Base-by-base conservation (phyloP, 2,113 vertebrate genomes). In the Seriola rivoliana region DNA sequence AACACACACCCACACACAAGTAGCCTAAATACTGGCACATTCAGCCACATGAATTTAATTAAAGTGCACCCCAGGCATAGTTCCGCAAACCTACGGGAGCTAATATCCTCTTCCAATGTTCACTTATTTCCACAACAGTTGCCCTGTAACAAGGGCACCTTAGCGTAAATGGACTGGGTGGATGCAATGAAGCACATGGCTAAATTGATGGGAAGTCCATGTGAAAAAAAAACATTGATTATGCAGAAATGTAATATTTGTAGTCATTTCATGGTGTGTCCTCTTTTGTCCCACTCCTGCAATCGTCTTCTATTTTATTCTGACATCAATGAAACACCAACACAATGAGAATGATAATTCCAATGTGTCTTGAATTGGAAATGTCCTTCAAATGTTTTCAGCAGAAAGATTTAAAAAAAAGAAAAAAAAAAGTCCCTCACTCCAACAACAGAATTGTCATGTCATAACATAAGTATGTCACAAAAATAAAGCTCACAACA, bases 41-140 rank as follows among this genome's bases (percentile, higher is more conserved):
- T 48, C 58, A 89, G 59, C 40, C 74, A 72, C 54, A 76, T 75
- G 44, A 63, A 69, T 70, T 25, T 69, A 21, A 77, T 82, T 72
- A 16, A 76, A 71, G 4, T 75, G 44, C 64, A 68, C 55, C 12
- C 78, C 57, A 89, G 82, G 70, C 67, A 74, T 38, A 82, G 85
- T 85, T 92, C 82, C 90, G 86, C 67, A 52, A 75, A 81, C 38
- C 91, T 86, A 78, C 80, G 64, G 64, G 75, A 80, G 60, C 58
- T 90, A 80, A 86, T 78, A 67, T 58, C 48, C 23, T 57, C 64
- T 4, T 52, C 34, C 7, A 25, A 1, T 57, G 67, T 63, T 81
- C 29, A 71, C 46, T 68, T 77, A 64, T 66, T 87, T 87, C 85
- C 81, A 80, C 67, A 44, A 19, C 50, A 77, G 71, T 46, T 78